phyloP scores from a whole-genome alignment of 2,113 vertebrate genomes.

The Tricholaema leucomelas region DNA sequence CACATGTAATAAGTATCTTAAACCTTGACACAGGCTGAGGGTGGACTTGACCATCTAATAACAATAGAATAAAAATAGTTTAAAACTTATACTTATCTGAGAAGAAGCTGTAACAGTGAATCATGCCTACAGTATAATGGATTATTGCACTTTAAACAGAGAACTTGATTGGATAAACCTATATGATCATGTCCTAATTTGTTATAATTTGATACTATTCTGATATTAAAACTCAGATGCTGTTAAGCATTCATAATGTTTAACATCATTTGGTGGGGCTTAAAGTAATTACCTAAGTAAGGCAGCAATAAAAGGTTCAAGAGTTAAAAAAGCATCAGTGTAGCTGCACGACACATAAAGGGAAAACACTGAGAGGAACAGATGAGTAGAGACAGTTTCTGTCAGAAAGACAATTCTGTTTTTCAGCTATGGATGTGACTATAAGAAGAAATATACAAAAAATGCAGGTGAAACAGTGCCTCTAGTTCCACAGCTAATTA shows the following conservation, averaged over 20 bases:
- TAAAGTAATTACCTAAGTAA: not conserved
- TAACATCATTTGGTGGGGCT: not conserved
- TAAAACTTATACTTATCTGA: not conserved
- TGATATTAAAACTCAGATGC: not conserved
- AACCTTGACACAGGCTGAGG: not conserved
- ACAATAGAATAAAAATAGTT: not conserved
- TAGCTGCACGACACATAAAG: not conserved
- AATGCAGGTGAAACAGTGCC: not conserved
- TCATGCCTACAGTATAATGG: not conserved
- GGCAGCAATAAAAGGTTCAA: not conserved
- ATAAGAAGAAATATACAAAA: not conserved
- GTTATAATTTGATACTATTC: not conserved
- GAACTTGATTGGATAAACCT: not conserved
- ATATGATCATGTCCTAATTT: not conserved
- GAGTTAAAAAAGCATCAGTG: not conserved
- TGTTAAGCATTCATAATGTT: not conserved
- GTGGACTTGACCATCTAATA: not conserved
- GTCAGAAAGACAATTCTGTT: not conserved
- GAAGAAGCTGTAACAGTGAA: not conserved
- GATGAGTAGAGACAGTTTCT: not conserved
- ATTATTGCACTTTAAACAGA: not conserved
- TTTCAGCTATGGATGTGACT: not conserved
- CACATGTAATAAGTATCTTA: not conserved
- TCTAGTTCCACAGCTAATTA: not conserved
- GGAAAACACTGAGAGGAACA: not conserved